Conservation (phyloP, 2,113 vertebrate genomes). For the Seriola quinqueradiata region DNA sequence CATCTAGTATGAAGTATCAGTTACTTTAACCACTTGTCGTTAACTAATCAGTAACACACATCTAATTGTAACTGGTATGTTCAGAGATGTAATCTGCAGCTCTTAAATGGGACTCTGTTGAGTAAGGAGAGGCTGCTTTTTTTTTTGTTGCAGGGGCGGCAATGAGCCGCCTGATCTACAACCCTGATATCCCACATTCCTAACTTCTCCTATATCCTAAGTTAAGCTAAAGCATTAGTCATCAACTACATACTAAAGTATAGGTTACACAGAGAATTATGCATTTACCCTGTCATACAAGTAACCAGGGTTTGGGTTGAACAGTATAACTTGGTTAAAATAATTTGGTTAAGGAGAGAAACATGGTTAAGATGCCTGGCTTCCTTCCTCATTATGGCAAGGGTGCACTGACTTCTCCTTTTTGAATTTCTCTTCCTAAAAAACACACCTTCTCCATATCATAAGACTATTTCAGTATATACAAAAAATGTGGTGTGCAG, state of each 20-base stretch:
- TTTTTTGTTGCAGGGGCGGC: constrained; percentile 51
- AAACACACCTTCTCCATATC: neutral
- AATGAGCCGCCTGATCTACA: constrained; percentile 65
- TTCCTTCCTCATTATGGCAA: neutral
- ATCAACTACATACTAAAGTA: constrained; percentile 25
- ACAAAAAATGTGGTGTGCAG: neutral
- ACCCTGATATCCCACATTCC: constrained; percentile 77
- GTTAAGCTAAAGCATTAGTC: constrained; percentile 62
- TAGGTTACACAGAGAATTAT: neutral
- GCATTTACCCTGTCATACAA: constrained; percentile 3
- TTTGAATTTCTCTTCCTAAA: neutral
- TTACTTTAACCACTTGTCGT: constrained; percentile 70
- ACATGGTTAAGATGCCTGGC: neutral
- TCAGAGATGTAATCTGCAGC: constrained; percentile 77
- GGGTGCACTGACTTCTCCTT: too few species aligned
- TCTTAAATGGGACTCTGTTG: constrained; percentile 75
- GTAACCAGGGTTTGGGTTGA: neutral
- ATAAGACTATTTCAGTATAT: neutral
- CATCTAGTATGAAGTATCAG: constrained; percentile 53
- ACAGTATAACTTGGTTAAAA: neutral
- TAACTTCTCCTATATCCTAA: constrained; percentile 66
- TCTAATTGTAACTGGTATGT: constrained; percentile 80
- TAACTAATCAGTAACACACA: constrained; percentile 78
- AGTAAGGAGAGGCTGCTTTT: constrained; percentile 55
- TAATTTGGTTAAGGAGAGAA: neutral